Evolutionary conservation across 2,888 invertebrate genomes (phyloP).

Genomic region (Campopleginae sp.): DNA sequence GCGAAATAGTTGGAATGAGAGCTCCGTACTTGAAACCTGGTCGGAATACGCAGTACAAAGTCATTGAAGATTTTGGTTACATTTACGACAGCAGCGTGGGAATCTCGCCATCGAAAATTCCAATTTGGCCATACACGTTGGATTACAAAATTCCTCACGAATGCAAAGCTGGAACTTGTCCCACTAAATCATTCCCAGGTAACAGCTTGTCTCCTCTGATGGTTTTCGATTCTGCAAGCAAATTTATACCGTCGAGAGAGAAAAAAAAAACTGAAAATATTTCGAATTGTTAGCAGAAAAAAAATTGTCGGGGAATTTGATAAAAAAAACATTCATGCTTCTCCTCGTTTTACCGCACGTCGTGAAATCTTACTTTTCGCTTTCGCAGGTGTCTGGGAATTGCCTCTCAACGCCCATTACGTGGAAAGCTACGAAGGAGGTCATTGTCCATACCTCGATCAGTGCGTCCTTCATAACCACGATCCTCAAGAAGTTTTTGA

Average conservation of each 20-base stretch:
- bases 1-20: slow-evolving; percentile 94
- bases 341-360: background rate
- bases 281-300: background rate
- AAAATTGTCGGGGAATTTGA: background rate
- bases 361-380: background rate
- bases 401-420: slow-evolving; percentile 95
- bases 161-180: slow-evolving; percentile 96
- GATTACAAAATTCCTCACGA: slow-evolving; percentile 97
- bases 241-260: background rate
- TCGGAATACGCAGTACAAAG: slow-evolving; percentile 96
- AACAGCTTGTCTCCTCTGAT: slow-evolving; percentile 62
- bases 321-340: background rate
- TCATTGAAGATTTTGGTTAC: slow-evolving; percentile 96
- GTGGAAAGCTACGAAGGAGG: slow-evolving; percentile 95
- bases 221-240: background rate
- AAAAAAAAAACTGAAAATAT: background rate
- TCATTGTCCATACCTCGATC: slow-evolving; percentile 96
- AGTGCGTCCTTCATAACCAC: slow-evolving; percentile 95
- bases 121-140: slow-evolving; percentile 97
- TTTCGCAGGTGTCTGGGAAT: slow-evolving; percentile 93
- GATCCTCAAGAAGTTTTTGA: slow-evolving; percentile 92
- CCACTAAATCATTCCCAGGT: slow-evolving; percentile 95
- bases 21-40: slow-evolving; percentile 97
- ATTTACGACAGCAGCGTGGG: slow-evolving; percentile 97
- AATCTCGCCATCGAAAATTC: slow-evolving; percentile 91